phyloP scores from a whole-genome alignment of 2,797 vertebrate genomes.

The Eremophila alpestris region DNA sequence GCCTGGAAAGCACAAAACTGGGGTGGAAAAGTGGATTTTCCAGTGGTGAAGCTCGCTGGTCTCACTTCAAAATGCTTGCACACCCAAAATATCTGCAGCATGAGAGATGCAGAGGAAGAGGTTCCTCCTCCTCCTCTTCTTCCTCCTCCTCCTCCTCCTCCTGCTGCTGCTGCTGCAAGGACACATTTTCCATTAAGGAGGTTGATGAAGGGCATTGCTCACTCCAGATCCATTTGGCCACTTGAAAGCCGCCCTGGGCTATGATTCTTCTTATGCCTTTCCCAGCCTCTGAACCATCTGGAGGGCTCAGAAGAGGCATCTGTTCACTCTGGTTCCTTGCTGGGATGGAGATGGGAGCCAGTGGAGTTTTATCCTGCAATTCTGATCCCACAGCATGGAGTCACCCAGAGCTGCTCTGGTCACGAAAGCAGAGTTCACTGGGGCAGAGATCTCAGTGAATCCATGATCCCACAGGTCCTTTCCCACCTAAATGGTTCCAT shows the following conservation, averaged over 20 bases:
- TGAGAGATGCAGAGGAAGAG: not conserved
- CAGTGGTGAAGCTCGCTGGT: not conserved
- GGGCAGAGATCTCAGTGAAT: not conserved
- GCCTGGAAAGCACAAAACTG: conserved; percentile 17
- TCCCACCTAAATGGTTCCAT: not conserved
- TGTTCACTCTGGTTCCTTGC: not conserved
- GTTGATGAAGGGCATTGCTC: not conserved
- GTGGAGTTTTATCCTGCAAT: not conserved
- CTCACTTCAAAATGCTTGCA: not conserved
- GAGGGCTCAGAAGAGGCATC: conserved; percentile 4
- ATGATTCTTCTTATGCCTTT: not conserved
- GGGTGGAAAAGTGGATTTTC: conserved; percentile 53
- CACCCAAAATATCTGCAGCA: not conserved
- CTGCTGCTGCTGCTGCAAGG: not conserved
- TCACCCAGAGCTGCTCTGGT: not conserved
- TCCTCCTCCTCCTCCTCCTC: not conserved
- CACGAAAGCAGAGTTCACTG: no score
- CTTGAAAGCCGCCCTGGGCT: not conserved
- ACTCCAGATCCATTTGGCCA: not conserved
- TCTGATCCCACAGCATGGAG: not conserved
- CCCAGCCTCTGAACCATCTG: conserved; percentile 42
- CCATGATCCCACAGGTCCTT: not conserved
- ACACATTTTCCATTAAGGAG: not conserved
- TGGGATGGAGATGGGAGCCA: not conserved
- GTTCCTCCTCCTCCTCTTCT: not conserved